Evolutionary conservation across 2,797 vertebrate species (phyloP).

Genomic region (Rhinoraja longicauda): DNA sequence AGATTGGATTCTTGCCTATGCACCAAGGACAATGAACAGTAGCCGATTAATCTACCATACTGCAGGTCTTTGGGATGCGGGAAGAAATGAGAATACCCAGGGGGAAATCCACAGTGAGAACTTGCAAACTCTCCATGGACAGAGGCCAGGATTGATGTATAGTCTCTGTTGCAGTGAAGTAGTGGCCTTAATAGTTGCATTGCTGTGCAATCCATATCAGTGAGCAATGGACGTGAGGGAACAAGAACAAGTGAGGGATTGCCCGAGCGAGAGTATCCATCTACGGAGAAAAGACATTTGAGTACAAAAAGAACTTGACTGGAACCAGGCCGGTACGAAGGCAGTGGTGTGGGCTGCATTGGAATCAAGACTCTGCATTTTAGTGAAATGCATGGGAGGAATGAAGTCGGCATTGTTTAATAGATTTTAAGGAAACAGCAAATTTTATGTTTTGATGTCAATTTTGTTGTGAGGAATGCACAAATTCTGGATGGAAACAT

Average conservation of each 20-base stretch:
- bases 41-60: too few species aligned
- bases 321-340: neutral
- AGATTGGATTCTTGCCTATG: too few species aligned
- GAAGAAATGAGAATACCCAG: too few species aligned
- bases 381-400: neutral
- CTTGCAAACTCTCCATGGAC: too few species aligned
- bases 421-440: neutral
- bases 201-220: neutral
- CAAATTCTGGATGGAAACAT: neutral
- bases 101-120: too few species aligned
- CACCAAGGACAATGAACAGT: too few species aligned
- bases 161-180: too few species aligned
- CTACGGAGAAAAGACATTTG: too few species aligned
- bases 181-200: too few species aligned
- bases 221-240: neutral
- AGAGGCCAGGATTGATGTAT: too few species aligned
- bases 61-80: too few species aligned
- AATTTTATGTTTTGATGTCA: neutral
- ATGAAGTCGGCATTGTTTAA: neutral
- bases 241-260: too few species aligned
- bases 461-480: neutral
- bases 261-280: neutral
- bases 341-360: conserved; percentile 15
- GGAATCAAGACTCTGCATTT: conserved; percentile 24
- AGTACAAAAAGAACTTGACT: neutral